Percentiles rank a stretch among this genome's conserved stretches.
Evolutionary conservation across 2,888 invertebrate genomes (phyloP).

Genomic region (Acanthopleura granulata): DNA sequence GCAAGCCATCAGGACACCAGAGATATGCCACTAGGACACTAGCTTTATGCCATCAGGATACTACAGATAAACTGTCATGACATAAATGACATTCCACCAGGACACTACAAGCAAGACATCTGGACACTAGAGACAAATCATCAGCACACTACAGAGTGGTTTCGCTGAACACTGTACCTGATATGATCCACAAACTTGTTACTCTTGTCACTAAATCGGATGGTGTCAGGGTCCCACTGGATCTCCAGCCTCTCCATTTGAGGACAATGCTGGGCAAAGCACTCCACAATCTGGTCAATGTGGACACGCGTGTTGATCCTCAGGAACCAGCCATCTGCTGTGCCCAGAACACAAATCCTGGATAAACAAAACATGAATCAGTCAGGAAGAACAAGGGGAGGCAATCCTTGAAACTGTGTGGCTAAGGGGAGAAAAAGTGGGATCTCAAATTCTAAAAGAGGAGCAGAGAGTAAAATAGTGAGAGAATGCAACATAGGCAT

Average conservation of each 20-base stretch:
- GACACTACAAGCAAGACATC: too few relatives aligned
- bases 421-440: neutral
- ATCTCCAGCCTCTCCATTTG: slow-evolving; percentile 92
- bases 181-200: slow-evolving; percentile 99
- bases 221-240: slow-evolving; percentile 98
- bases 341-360: slow-evolving; percentile 97
- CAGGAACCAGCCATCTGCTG: slow-evolving; percentile 93
- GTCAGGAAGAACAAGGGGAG: neutral
- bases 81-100: too few relatives aligned
- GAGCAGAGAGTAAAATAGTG: neutral
- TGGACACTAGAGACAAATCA: too few relatives aligned
- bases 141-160: too few relatives aligned
- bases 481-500: too few relatives aligned
- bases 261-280: slow-evolving; percentile 92
- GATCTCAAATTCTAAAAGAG: neutral
- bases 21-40: too few relatives aligned
- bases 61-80: too few relatives aligned
- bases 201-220: slow-evolving; percentile 98
- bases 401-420: neutral
- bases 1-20: too few relatives aligned
- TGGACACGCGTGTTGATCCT: slow-evolving; percentile 84
- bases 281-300: slow-evolving; percentile 98
- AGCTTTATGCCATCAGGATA: too few relatives aligned
- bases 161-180: slow-evolving; percentile 72
- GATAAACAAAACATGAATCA: slow-evolving; percentile 27